Evolutionary conservation across 2,113 vertebrate species (phyloP).

Genomic region (Plecturocebus donacophilus): DNA sequence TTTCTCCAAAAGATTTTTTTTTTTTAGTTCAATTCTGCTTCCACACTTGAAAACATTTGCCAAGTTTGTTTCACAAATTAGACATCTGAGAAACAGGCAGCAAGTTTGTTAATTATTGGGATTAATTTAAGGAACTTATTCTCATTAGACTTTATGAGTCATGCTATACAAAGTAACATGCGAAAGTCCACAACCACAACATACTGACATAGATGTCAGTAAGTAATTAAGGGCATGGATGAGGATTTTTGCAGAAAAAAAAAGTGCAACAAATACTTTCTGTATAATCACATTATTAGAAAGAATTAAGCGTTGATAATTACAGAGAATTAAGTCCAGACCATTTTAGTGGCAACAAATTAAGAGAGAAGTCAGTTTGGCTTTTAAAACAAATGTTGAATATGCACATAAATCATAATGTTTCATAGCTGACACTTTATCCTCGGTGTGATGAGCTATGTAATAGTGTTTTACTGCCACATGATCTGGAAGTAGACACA

Average conservation of each 20-base stretch:
- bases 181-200: constrained; percentile 78
- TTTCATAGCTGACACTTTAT: not conserved
- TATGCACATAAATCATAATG: not conserved
- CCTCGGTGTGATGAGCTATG: not conserved
- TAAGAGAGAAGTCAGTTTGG: constrained; percentile 46
- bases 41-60: constrained; percentile 85
- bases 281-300: constrained; percentile 41
- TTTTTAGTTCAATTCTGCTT: constrained; percentile 86
- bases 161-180: constrained; percentile 69
- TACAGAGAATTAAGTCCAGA: constrained; percentile 48
- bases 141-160: constrained; percentile 85
- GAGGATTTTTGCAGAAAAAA: constrained; percentile 39
- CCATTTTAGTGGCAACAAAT: constrained; percentile 43
- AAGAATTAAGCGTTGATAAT: constrained; percentile 60
- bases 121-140: constrained; percentile 87
- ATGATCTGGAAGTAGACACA: constrained; percentile 53
- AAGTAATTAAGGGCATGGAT: constrained; percentile 74
- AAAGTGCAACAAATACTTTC: not conserved
- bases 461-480: constrained; percentile 46
- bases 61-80: constrained; percentile 84
- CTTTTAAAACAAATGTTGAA: constrained; percentile 57
- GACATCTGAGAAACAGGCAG: constrained; percentile 81
- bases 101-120: constrained; percentile 85
- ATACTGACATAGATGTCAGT: constrained; percentile 68
- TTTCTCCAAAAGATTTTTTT: constrained; percentile 76